Conservation (phyloP, 2,113 vertebrate genomes). For the Ovis aries region DNA sequence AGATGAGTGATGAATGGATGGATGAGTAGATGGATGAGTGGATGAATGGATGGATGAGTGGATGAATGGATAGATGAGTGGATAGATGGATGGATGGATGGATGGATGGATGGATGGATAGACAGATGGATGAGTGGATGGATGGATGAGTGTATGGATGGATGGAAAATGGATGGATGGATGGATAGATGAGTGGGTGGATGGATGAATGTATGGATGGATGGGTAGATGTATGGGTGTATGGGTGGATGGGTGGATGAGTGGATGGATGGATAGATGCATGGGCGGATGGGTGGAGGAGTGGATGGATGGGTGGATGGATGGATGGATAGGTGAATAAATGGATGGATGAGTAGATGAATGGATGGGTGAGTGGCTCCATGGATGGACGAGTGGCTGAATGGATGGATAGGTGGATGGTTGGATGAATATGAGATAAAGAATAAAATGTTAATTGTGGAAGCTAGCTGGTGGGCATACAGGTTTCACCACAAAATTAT, state of each 20-base stretch:
- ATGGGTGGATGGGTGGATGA: accelerated
- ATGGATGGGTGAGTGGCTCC: accelerated
- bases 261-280: background rate
- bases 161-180: too few relatives aligned
- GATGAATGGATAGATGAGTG: accelerated
- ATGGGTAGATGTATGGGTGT: accelerated
- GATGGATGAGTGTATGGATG: accelerated
- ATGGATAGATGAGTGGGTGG: accelerated
- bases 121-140: background rate
- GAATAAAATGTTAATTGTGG: background rate
- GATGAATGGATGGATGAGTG: background rate
- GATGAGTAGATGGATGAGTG: background rate
- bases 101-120: accelerated
- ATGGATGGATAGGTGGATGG: background rate
- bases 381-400: background rate
- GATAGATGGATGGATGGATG: background rate
- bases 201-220: too few relatives aligned
- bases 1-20: background rate
- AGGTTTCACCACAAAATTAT: background rate
- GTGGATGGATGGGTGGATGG: accelerated
- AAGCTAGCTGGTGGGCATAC: background rate
- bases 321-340: background rate
- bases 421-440: background rate
- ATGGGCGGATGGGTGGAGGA: accelerated
- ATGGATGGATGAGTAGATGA: accelerated